phyloP scores from a whole-genome alignment of 2,113 vertebrate species.

The Actenoides hombroni region DNA sequence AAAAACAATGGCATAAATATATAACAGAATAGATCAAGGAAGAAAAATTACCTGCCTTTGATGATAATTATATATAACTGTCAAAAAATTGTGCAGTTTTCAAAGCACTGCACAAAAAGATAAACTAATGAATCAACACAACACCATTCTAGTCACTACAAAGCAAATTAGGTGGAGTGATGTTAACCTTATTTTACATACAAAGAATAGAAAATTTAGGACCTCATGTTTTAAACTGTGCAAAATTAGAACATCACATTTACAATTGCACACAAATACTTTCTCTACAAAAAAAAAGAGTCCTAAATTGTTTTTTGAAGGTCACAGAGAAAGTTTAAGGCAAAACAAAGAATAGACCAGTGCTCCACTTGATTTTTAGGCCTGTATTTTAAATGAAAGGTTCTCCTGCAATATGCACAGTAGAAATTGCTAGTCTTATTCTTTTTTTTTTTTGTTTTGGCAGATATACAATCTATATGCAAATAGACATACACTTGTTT shows the following conservation, averaged over 20 bases:
- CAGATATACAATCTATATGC: conserved; percentile 61
- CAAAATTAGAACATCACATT: not conserved
- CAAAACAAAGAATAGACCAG: not conserved
- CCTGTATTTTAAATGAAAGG: conserved; percentile 7
- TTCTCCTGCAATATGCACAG: not conserved
- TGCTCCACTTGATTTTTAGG: not conserved
- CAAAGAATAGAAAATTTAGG: not conserved
- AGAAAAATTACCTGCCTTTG: conserved; percentile 42
- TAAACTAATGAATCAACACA: conserved; percentile 38
- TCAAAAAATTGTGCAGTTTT: conserved; percentile 17
- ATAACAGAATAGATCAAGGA: not conserved
- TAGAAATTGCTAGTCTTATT: conserved; percentile 30
- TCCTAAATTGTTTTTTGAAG: conserved; percentile 21
- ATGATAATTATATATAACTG: conserved; percentile 45
- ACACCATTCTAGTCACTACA: not conserved
- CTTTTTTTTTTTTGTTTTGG: conserved; percentile 37
- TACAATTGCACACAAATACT: not conserved
- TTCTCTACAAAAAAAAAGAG: not conserved
- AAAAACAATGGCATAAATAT: conserved; percentile 43
- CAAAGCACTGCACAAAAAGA: conserved; percentile 29
- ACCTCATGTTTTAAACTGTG: not conserved
- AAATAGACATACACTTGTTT: conserved; percentile 44
- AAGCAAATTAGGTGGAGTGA: not conserved
- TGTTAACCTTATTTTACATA: conserved; percentile 22
- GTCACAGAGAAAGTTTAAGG: not conserved